Evolutionary conservation across 2,797 vertebrate species (phyloP), one percentile per base, ranked within the genome.

Genomic region (Neosilurus hyrtlii): DNA sequence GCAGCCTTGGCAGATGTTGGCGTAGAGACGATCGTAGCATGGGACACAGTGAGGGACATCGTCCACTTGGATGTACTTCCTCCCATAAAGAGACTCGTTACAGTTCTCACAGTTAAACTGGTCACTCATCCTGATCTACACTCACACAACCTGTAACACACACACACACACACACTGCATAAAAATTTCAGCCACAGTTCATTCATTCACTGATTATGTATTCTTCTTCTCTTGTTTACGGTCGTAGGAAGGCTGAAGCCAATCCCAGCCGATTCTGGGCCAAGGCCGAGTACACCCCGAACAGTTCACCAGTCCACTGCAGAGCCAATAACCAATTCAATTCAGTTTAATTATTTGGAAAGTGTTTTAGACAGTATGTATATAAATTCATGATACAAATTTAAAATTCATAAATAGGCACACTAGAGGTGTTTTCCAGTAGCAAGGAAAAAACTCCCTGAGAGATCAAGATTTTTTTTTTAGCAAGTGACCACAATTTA

Each of bases 1-100:
- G 89, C 97, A 99, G 80, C 96, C 94, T 0, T 96, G 93, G 30
- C 97, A 99, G 87, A 96, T 97, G 91, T 98, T 96, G 89, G 97
- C 96, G 0, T 96, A 94, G 88, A 96, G 94, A 20, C 93, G 93
- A 30, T 98, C 96, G 0, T 99, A 98, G 92, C 97, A 99, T 85
- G 96, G 95, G 88, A 98, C 94, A 80, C 97, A 99, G 93, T 97
- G 96, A 0, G 97, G 97, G 3, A 94, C 91, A 0, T 94, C 93
- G 74, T 97, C 96, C 88, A 92, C 92, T 90, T 96, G 94, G 93
- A 99, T 98, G 93, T 97, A 98, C 86, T 97, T 99, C 83, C 95
- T 95, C 67, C 97, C 97, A 0, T 96, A 97, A 79, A 99, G 86
- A 87, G 96, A 96, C 94, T 97, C 95, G 35, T 94, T 95, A 91